Evolutionary conservation across 1,140 invertebrate genomes (phyloP).

Genomic region (Forficula auricularia): DNA sequence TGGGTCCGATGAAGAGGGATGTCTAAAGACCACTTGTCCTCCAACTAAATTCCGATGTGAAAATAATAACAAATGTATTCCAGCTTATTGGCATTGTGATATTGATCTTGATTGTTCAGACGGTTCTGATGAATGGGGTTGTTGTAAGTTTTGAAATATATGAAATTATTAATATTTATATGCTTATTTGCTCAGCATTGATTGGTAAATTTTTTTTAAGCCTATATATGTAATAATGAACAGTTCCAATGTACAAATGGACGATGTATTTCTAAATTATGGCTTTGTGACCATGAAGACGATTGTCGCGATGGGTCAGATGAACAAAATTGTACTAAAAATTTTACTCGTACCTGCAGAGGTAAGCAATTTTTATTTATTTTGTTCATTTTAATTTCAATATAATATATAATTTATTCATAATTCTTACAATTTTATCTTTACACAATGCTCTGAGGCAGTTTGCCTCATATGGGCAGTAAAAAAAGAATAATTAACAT

Average conservation of each 20-base stretch:
- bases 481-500: no score
- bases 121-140: slow-evolving; percentile 36
- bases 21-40: slow-evolving; percentile 20
- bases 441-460: no score
- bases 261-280: slow-evolving; percentile 38
- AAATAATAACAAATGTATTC: slow-evolving; percentile 44
- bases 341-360: slow-evolving; percentile 16
- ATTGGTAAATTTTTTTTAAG: not conserved
- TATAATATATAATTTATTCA: not conserved
- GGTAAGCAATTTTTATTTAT: slow-evolving; percentile 7
- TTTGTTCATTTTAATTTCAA: slow-evolving; percentile 2
- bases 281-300: slow-evolving; percentile 49
- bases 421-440: no score
- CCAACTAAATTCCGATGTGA: slow-evolving; percentile 25
- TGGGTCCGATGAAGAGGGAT: slow-evolving; percentile 31
- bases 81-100: slow-evolving; percentile 48
- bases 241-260: slow-evolving; percentile 41
- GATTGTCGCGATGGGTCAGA: slow-evolving; percentile 54
- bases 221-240: slow-evolving; percentile 24
- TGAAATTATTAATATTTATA: not conserved
- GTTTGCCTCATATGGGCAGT: no score
- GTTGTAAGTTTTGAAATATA: slow-evolving; percentile 15
- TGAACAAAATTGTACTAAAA: slow-evolving; percentile 34
- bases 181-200: not conserved
- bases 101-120: slow-evolving; percentile 49